Evolutionary conservation across 2,113 vertebrate species (phyloP).

Genomic region (Myxocyprinus asiaticus): DNA sequence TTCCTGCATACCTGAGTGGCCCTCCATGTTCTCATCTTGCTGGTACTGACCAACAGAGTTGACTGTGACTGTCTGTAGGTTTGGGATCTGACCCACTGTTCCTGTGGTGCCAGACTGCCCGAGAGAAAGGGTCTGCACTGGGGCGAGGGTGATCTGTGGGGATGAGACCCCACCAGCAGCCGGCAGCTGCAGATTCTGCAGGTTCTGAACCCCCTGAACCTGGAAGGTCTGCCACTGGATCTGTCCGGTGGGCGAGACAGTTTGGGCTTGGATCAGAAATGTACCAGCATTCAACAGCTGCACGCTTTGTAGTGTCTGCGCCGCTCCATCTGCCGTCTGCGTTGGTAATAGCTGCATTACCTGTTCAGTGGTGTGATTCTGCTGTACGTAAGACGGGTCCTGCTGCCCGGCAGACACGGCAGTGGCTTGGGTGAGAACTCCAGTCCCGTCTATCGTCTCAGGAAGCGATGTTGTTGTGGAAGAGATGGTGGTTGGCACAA

Average conservation of each 20-base stretch:
- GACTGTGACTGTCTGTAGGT: constrained; percentile 97
- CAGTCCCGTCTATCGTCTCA: constrained; percentile 94
- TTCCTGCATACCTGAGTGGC: constrained; percentile 72
- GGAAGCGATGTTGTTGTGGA: constrained; percentile 85
- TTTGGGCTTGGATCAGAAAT: constrained; percentile 98
- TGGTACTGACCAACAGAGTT: constrained; percentile 91
- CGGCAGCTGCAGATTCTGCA: constrained; percentile 95
- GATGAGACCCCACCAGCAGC: constrained; percentile 67
- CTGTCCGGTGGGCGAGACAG: constrained; percentile 94
- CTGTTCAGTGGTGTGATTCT: constrained; percentile 76
- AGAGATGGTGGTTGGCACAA: constrained; percentile 87
- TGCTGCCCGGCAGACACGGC: constrained; percentile 85
- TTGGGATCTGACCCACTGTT: constrained; percentile 90
- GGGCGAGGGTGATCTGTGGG: constrained; percentile 93
- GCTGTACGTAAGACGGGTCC: constrained; percentile 90
- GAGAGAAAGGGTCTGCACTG: constrained; percentile 93
- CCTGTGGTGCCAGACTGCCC: constrained; percentile 87
- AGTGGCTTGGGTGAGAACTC: constrained; percentile 93
- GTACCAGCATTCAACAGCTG: constrained; percentile 96
- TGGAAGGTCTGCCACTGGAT: constrained; percentile 99
- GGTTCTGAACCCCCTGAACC: constrained; percentile 98
- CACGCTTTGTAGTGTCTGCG: constrained; percentile 92
- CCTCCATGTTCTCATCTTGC: constrained; percentile 82
- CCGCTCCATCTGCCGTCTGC: constrained; percentile 85
- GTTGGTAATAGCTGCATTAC: constrained; percentile 79